Base-by-base conservation (phyloP, 2,113 vertebrate genomes). In the Gobiocypris rarus region DNA sequence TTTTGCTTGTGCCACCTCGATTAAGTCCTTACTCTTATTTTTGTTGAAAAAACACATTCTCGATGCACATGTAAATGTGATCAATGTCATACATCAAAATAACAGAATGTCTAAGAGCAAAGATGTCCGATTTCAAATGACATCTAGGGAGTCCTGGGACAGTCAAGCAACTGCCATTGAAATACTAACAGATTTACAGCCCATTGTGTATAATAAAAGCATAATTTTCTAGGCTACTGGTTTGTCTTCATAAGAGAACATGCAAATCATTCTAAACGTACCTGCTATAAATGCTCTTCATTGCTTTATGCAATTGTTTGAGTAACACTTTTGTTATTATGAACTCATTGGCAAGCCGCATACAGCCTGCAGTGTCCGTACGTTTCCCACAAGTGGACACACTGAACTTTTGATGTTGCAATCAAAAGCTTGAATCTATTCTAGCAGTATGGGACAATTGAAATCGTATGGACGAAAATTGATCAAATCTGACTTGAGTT, bases 401-500 rank as follows among this genome's bases (percentile, higher is more conserved):
- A 75, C 85, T 82, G 75, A 81, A 73, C 67, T 83, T 89, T 43
- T 83, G 54, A 75, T 91, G 84, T 90, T 89, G 87, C 84, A 89
- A 88, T 84, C 54, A 77, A 70, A n/a, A 61, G 38, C 58, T 86
- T 74, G 63, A 75, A 80, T 78, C 85, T 89, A 45, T 89, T 89
- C 80, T 81, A 83, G 89, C 90, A 82, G 74, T 89, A 69, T 86
- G 82, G 85, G 58, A 85, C 87, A 92, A 93, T 88, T 92, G 88
- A 89, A 92, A 84, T 91, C 87, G 89, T 87, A 90, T 92, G 91
- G 83, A 89, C 86, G 88, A 92, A 91, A 92, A 92, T 88, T 75
- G 88, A 91, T 91, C 89, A 90, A 90, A 92, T 92, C 91, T 93
- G 92, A 86, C 88, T 91, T 89, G 88, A 91, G 88, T 93, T 91